phyloP scores from a whole-genome alignment of 2,888 invertebrate species.

The Salticus scenicus region DNA sequence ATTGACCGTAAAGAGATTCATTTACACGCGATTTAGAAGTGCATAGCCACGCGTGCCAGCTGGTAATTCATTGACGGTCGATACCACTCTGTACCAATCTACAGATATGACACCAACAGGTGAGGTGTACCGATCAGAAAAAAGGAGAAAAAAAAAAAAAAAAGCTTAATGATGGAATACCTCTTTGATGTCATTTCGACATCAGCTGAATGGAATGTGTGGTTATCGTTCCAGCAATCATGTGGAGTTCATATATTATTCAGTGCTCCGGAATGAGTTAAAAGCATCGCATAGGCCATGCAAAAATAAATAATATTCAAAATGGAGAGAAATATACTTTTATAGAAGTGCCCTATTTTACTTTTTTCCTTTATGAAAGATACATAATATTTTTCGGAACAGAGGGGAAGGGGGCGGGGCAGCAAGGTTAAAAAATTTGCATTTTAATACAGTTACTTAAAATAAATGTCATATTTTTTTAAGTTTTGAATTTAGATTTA shows the following conservation, averaged over 20 bases:
- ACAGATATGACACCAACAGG: background rate
- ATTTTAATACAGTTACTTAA: too few relatives aligned
- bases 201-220: background rate
- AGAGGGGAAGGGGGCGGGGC: too few relatives aligned
- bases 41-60: background rate
- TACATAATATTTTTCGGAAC: too few relatives aligned
- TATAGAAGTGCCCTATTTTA: too few relatives aligned
- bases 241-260: background rate
- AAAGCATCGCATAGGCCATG: background rate
- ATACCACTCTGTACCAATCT: background rate
- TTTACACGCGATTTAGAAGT: slow-evolving; percentile 2
- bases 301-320: background rate
- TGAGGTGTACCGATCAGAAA: background rate
- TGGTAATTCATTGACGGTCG: background rate
- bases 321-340: background rate
- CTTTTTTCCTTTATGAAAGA: too few relatives aligned
- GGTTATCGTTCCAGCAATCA: background rate
- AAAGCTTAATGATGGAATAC: background rate
- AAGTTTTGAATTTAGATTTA: too few relatives aligned
- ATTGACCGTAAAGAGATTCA: background rate
- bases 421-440: too few relatives aligned
- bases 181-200: background rate
- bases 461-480: too few relatives aligned
- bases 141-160: background rate
- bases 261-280: background rate